A percentile compares a stretch with the other conserved stretches of the same genome.
These are phyloP conservation scores for Tetragonula clypearis DNA, from an alignment of 1,140 invertebrate genomes.

Conservation along the genomic window DNA sequence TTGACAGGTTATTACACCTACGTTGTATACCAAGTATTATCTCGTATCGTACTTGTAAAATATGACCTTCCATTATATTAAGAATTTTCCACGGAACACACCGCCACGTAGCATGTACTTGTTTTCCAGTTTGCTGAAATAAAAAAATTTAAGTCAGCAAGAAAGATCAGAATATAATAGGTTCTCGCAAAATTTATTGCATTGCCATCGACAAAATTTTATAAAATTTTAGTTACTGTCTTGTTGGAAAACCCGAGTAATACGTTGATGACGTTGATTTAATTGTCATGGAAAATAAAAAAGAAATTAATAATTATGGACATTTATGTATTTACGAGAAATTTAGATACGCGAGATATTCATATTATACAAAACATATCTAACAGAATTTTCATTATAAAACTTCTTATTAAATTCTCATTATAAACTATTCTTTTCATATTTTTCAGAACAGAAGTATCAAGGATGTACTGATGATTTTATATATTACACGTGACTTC, in stretches of 20 bases:
- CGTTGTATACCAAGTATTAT: conserved; percentile 55
- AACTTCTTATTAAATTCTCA: too few relatives aligned
- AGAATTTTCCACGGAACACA: conserved; percentile 39
- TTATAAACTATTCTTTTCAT: too few relatives aligned
- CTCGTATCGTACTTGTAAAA: conserved; percentile 47
- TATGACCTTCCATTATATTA: conserved; percentile 51
- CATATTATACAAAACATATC: too few relatives aligned
- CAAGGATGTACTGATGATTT: too few relatives aligned
- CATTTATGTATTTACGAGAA: too few relatives aligned
- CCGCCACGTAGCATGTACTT: not conserved
- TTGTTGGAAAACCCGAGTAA: too few relatives aligned
- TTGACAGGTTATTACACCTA: conserved; percentile 59
- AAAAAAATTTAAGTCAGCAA: conserved; percentile 22
- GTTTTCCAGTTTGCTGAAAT: not conserved
- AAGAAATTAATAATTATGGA: not conserved
- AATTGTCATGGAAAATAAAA: not conserved
- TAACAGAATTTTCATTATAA: too few relatives aligned
- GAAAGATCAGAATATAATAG: not conserved
- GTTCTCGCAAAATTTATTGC: conserved; percentile 1
- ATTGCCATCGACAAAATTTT: not conserved
- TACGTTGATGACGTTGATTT: not conserved
- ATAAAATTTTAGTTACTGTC: not conserved
- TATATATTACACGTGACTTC: too few relatives aligned
- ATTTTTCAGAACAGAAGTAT: too few relatives aligned
- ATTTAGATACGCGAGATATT: too few relatives aligned